Evolutionary conservation across 2,888 invertebrate genomes (phyloP), one percentile per base, ranked within the genome.

Genomic region (Blera fallax): DNA sequence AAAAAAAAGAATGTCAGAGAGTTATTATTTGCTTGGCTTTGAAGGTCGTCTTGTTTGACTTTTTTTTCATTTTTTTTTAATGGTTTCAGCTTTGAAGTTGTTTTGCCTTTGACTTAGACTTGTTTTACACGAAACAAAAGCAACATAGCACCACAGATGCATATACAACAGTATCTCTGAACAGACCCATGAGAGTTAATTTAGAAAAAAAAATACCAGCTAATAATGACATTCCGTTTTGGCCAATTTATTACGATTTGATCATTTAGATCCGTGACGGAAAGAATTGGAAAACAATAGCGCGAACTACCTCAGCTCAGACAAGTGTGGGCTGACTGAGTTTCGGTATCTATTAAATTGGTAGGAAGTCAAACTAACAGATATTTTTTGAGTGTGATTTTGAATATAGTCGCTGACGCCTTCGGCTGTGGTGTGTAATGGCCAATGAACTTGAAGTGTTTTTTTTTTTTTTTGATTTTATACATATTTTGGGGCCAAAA

Each of bases 11-110:
- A 81, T 85, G 85, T 77, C 79, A 79, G 84, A 74, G 73, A 79
- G 56, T 76, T 84, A 80, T 80, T 74, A 85, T 83, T 78, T 69
- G 70, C 78, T 60, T 74, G 69, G 34, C 62, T 76, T n/a, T 85
- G 85, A 85, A 85, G 85, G 85, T 81, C 85, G 77, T 72, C 76
- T 76, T 77, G 85, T 85, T 85, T 80, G 70, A 64, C 29, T 65
- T 34, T 40, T 60, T 73, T 78, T 70, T 73, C n/a, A n/a, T 29
- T 40, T 60, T 73, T 78, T 70, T 73, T 74, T 76, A 73, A 78
- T 78, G 67, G 62, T 73, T 78, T 45, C 58, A 37, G 65, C 62
- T 69, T 83, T 48, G 73, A 37, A 69, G 78, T 18, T 58, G 45
- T 62, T 67, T 73, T 78, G 37, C 34, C 32, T 45, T 16, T 10